Base-by-base conservation (phyloP, 2,888 invertebrate genomes). In the Ectemnius cavifrons region DNA sequence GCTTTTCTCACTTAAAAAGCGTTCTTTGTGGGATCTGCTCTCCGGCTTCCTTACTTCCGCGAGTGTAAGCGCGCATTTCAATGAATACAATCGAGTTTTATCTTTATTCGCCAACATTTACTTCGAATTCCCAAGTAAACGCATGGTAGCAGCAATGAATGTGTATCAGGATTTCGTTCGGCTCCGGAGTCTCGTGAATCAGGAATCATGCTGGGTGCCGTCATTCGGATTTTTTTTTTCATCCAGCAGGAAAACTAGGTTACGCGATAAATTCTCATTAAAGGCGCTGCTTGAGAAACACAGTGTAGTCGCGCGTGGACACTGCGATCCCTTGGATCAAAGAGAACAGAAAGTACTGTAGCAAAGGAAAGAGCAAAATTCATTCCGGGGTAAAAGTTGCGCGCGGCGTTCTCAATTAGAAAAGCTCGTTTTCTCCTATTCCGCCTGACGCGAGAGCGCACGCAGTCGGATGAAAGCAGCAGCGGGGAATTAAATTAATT, bases 401-500 rank as follows among this genome's bases (percentile, higher is more conserved):
- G 27, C 13, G 27, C 13, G 52, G 23, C 20, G 46, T 8, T 46
- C n/a, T 57, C 18, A 64, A 63, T 75, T 72, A 68, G 16, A 52
- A 37, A 27, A 63, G 58, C 56, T 75, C 62, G 49, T 47, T 58
- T 62, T 57, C 58, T 47, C 3, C 47, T 67, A 56, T 65, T 60
- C 70, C 37, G 64, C 57, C 45, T 14, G 45, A n/a, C 45, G 58
- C 56, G 63, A 68, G 56, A 56, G 52, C 49, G 60, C 67, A 63
- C n/a, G 46, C 28, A 56, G 63, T 62, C 58, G 71, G 63, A 67
- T 60, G 78, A 83, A 80, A 82, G 81, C 76, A 82, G 81, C 75
- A 66, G 61, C 62, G 75, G 72, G 69, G 77, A 84, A 85, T 87
- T 84, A 81, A 83, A 86, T 86, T 85, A 87, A 87, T 86, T 85